Percentiles rank a stretch among this genome's conserved stretches.
These are phyloP conservation scores for Rhabdomys pumilio DNA, from an alignment of 2,797 vertebrate species.

Conservation along the genomic window DNA sequence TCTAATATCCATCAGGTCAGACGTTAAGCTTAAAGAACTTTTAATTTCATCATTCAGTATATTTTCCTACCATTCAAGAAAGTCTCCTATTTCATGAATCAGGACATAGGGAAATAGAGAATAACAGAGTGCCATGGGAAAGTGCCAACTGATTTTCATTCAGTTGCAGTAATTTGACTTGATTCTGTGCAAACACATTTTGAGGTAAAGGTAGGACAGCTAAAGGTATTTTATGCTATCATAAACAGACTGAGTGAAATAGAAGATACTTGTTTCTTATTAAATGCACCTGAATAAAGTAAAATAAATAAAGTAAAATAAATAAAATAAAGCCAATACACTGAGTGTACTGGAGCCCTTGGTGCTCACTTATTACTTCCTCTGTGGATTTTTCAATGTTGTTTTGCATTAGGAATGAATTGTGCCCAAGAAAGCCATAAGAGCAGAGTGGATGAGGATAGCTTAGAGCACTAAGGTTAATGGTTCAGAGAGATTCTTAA, in stretches of 20 bases:
- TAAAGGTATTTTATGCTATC: constrained; percentile 66
- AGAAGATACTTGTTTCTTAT: constrained; percentile 65
- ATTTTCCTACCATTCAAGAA: constrained; percentile 21
- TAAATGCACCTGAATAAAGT: constrained; percentile 48
- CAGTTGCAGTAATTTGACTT: neutral
- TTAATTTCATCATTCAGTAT: neutral
- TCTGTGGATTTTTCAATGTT: constrained; percentile 75
- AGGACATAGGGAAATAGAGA: neutral
- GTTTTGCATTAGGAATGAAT: constrained; percentile 76
- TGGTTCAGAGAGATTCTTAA: constrained; percentile 72
- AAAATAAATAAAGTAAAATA: constrained; percentile 44
- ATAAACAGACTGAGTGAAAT: constrained; percentile 45
- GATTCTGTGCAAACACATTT: constrained; percentile 65
- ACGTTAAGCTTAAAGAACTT: constrained; percentile 46
- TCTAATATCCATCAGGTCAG: neutral
- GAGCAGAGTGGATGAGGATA: neutral
- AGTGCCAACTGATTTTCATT: neutral
- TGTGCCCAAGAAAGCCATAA: constrained; percentile 70
- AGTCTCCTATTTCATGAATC: neutral
- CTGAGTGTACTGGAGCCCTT: neutral
- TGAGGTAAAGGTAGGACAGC: constrained; percentile 57
- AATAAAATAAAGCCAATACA: no score
- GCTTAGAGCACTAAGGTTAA: constrained; percentile 38
- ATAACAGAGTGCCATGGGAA: neutral
- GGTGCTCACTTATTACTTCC: constrained; percentile 59